Evolutionary conservation across 2,113 vertebrate species (phyloP).

Genomic region (Pavo muticus): DNA sequence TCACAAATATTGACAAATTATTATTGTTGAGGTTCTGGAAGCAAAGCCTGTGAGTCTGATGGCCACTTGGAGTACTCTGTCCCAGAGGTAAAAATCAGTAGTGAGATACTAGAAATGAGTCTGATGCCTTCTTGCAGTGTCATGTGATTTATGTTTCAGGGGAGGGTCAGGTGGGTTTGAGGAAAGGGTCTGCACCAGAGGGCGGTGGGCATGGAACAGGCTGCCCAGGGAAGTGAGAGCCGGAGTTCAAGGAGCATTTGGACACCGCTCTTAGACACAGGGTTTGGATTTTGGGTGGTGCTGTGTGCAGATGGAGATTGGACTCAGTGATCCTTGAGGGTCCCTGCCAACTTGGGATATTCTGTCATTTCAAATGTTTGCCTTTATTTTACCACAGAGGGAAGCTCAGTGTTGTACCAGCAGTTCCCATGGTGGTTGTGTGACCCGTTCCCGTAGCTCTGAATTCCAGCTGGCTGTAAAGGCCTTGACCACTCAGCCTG

Average conservation of each 20-base stretch:
- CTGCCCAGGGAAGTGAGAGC: not conserved
- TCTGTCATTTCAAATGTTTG: not conserved
- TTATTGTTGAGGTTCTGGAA: not conserved
- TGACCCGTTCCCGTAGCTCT: not conserved
- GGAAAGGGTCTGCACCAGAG: not conserved
- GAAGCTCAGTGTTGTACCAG: not conserved
- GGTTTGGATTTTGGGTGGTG: not conserved
- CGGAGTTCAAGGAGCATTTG: not conserved
- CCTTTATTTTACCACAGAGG: not conserved
- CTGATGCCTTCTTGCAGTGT: not conserved
- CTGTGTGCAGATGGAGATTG: not conserved
- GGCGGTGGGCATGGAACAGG: not conserved
- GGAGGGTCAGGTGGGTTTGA: not conserved
- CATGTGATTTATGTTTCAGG: not conserved
- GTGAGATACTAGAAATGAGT: not conserved
- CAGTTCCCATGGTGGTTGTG: not conserved
- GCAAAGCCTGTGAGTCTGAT: not conserved
- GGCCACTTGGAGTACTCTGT: not conserved
- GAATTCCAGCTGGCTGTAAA: not conserved
- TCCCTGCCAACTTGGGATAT: not conserved
- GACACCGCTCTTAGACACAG: not conserved
- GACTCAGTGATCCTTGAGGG: not conserved
- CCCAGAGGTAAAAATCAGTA: not conserved
- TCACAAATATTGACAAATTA: not conserved
- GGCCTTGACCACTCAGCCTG: not conserved